These are phyloP conservation scores for Drosophila ananassae DNA, from an alignment of 1,140 invertebrate species.

Conservation along the genomic window DNA sequence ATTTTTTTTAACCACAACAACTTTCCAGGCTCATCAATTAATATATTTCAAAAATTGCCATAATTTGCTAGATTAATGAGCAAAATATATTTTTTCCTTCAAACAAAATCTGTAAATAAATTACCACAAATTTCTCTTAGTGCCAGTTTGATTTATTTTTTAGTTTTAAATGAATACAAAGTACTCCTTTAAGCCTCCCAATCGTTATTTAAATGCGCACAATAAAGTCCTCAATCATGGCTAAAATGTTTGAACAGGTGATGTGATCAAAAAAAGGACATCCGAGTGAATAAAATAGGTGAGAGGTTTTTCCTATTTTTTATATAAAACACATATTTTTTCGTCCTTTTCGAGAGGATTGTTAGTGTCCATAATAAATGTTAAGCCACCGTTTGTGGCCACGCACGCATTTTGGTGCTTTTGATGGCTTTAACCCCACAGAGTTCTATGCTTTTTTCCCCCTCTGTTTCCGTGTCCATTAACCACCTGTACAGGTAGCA, in stretches of 20 bases:
- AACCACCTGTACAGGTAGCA: slow-evolving; percentile 2
- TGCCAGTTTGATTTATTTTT: background rate
- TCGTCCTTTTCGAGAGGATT: background rate
- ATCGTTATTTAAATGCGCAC: slow-evolving; percentile 20
- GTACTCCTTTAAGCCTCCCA: background rate
- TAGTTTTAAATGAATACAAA: too few species aligned
- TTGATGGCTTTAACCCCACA: slow-evolving; percentile 5
- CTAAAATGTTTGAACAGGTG: slow-evolving; percentile 14
- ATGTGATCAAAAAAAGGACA: background rate
- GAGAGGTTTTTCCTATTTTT: background rate
- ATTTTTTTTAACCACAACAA: too few species aligned
- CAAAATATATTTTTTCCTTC: too few species aligned
- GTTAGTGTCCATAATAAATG: slow-evolving; percentile 37
- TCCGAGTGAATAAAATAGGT: background rate
- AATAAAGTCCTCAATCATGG: slow-evolving; percentile 46
- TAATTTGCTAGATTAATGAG: too few species aligned
- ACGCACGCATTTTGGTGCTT: slow-evolving; percentile 35
- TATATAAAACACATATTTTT: too few species aligned
- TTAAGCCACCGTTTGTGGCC: slow-evolving; percentile 38
- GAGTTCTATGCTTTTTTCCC: background rate
- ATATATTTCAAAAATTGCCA: too few species aligned
- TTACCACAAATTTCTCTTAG: background rate
- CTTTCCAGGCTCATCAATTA: too few species aligned
- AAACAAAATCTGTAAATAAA: too few species aligned
- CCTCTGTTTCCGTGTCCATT: background rate